Percentiles rank a stretch among this genome's conserved stretches.
These are phyloP conservation scores for Antrozous pallidus DNA, from an alignment of 2,797 vertebrate species.

Conservation along the genomic window DNA sequence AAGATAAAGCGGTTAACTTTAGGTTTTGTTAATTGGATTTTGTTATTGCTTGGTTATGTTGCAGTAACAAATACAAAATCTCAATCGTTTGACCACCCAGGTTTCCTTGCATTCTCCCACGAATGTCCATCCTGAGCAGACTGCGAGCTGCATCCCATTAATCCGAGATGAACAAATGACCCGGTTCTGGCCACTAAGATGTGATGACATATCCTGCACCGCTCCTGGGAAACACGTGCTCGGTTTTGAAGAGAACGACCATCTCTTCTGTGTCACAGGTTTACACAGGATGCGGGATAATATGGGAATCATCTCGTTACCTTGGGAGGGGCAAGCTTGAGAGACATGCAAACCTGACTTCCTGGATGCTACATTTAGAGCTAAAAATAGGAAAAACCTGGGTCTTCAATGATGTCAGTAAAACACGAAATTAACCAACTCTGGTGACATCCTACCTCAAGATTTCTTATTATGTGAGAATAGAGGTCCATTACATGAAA, in stretches of 20 bases:
- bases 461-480: not conserved
- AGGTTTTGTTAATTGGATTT: not conserved
- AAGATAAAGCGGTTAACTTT: not conserved
- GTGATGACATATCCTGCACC: not conserved
- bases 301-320: not conserved
- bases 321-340: not conserved
- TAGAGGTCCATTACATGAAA: too few species aligned
- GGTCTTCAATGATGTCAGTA: not conserved
- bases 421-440: not conserved
- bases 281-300: not conserved
- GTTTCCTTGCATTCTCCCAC: not conserved
- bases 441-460: slow-evolving; percentile 2
- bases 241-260: not conserved
- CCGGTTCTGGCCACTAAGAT: not conserved
- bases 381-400: not conserved
- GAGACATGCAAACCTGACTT: not conserved
- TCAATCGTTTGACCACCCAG: not conserved
- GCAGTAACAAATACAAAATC: not conserved
- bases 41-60: not conserved
- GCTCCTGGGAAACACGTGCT: not conserved
- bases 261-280: not conserved
- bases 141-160: not conserved
- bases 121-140: not conserved
- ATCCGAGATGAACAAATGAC: not conserved
- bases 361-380: not conserved